Evolutionary conservation across 2,888 invertebrate species (phyloP), one percentile per base, ranked within the genome.

Genomic region (Stenodema calcarata): DNA sequence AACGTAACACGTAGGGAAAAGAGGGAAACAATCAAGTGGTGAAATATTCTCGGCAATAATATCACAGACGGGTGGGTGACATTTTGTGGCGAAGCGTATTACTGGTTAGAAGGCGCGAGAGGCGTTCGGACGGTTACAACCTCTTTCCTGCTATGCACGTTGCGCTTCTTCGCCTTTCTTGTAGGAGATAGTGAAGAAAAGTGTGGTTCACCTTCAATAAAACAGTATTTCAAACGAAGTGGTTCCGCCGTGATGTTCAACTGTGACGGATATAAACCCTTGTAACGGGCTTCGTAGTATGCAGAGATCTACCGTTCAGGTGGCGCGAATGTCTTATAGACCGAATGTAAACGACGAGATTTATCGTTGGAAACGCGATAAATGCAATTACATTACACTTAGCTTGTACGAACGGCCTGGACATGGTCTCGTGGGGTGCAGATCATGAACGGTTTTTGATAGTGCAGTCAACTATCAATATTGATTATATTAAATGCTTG

Each of bases 11-110:
- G 11, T 12, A 11, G 18, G 2, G 44, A 27, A 78, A 47, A 78
- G 47, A 42, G 16, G 41, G 78, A 78, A 78, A 47, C 78, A 78
- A 78, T 78, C 78, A 47, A 18, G 78, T 16, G 47, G 44, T 44
- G 23, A 78, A 78, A 44, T 44, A 44, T 42, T 11, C 47, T 7
- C 78, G 78, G 78, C 44, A 41, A 78, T 78, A 78, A n/a, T 78
- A 78, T 78, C 78, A 44, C 78, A 3, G 30, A 14, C 16, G 23
- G 70, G 28, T 18, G 73, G 30, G 35, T 73, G 73, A 35, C 73
- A 73, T 30, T 73, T 30, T 30, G 73, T 30, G 73, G 35, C 73
- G 18, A 35, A 28, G 35, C 73, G 16, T 73, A 73, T 73, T 73
- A 73, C 73, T 9, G 70, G 18, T 16, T n/a, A 16, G 76, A n/a